phyloP scores from a whole-genome alignment of 2,113 vertebrate genomes.

The Crotalus tigris region DNA sequence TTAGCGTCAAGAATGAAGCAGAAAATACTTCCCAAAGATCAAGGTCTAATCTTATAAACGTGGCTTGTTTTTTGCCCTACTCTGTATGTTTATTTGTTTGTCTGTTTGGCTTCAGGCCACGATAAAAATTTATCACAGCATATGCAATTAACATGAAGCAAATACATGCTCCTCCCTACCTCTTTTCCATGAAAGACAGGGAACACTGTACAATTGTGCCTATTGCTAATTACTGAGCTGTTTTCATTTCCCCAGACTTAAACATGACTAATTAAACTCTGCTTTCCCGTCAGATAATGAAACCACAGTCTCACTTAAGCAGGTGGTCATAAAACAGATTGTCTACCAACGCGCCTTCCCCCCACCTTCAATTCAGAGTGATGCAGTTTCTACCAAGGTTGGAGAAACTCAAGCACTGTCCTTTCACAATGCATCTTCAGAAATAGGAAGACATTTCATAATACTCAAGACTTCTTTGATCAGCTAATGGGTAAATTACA shows the following conservation, averaged over 20 bases:
- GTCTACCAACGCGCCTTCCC: background rate
- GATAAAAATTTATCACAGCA: background rate
- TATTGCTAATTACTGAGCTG: constrained; percentile 49
- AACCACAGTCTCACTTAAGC: constrained; percentile 3
- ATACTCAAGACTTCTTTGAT: constrained; percentile 41
- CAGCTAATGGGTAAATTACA: constrained; percentile 50
- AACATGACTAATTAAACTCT: constrained; percentile 56
- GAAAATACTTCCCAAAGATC: background rate
- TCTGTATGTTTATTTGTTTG: background rate
- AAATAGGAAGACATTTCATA: constrained; percentile 51
- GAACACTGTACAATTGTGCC: constrained; percentile 33
- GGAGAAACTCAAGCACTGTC: background rate
- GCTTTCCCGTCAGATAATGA: constrained; percentile 28
- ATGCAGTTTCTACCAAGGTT: constrained; percentile 37
- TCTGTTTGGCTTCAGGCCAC: background rate
- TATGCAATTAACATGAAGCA: background rate
- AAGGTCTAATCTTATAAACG: background rate
- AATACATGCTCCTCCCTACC: background rate
- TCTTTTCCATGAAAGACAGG: constrained; percentile 18
- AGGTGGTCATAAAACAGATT: background rate
- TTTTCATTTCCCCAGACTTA: constrained; percentile 29
- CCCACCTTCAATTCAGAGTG: accelerated
- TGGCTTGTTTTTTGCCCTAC: background rate
- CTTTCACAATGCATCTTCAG: background rate
- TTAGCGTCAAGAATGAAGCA: background rate